Percentiles rank a stretch among this genome's conserved stretches.
These are phyloP conservation scores for Shinisaurus crocodilurus DNA, from an alignment of 2,113 vertebrate genomes.

Conservation along the genomic window DNA sequence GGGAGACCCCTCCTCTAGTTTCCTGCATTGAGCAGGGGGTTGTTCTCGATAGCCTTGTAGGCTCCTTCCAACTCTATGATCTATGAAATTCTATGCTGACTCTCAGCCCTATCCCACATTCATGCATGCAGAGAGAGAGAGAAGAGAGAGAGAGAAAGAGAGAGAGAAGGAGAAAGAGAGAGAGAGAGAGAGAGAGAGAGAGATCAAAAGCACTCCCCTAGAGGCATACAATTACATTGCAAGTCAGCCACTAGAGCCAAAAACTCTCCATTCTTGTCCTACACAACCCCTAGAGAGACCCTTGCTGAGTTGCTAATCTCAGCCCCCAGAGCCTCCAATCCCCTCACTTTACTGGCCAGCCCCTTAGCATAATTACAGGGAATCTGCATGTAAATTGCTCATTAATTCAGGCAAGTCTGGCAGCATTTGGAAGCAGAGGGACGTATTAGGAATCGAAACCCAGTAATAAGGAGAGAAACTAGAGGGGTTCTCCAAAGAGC, in stretches of 20 bases:
- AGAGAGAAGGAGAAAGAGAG: background rate
- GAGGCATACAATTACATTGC: background rate
- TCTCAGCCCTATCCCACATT: background rate
- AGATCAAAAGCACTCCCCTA: background rate
- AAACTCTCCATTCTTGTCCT: too few relatives aligned
- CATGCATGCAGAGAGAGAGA: too few relatives aligned
- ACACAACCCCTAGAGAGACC: background rate
- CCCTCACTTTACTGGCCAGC: background rate
- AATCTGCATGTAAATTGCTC: background rate
- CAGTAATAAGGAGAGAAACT: background rate
- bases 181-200: background rate
- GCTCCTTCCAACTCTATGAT: too few relatives aligned
- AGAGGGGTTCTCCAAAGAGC: background rate
- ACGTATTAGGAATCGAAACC: background rate
- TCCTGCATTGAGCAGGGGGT: too few relatives aligned
- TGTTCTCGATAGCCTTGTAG: too few relatives aligned
- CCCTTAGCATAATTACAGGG: background rate
- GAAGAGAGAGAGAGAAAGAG: background rate
- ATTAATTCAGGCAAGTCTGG: background rate
- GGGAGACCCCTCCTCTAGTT: too few relatives aligned
- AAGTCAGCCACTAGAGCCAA: background rate
- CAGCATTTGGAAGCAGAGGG: background rate
- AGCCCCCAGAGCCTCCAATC: background rate
- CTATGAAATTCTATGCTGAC: too few relatives aligned
- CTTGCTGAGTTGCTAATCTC: background rate